Percentiles rank a stretch among this genome's conserved stretches.
Conservation (phyloP, 2,888 invertebrate species). For the Orthosia gracilis region DNA sequence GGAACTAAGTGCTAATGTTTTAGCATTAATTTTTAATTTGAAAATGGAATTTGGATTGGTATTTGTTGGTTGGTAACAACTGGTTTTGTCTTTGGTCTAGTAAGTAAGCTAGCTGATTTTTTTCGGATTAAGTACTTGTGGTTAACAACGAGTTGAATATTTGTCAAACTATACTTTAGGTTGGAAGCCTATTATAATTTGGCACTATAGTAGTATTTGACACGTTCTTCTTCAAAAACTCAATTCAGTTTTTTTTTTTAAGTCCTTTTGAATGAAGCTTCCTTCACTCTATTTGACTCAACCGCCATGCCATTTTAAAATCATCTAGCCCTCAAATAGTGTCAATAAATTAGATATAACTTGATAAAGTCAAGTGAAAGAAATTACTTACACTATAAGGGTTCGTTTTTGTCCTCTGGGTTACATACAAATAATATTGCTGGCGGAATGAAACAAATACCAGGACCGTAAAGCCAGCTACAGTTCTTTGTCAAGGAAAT, state of each 20-base stretch:
- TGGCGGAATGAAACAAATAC: background rate
- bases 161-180: too few relatives aligned
- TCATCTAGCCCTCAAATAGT: too few relatives aligned
- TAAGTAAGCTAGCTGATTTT: background rate
- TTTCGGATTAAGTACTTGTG: too few relatives aligned
- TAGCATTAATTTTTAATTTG: slow-evolving; percentile 39
- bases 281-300: background rate
- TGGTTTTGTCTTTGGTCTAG: background rate
- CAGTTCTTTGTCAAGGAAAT: background rate
- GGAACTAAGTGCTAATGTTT: slow-evolving; percentile 53
- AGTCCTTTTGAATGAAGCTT: background rate
- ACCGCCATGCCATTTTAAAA: background rate
- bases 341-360: background rate
- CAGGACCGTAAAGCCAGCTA: background rate
- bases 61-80: slow-evolving; percentile 20
- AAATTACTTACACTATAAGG: background rate
- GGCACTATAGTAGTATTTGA: too few relatives aligned
- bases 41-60: background rate
- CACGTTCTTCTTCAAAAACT: too few relatives aligned
- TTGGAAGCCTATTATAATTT: too few relatives aligned
- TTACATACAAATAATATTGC: background rate
- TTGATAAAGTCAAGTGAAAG: background rate
- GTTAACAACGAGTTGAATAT: too few relatives aligned
- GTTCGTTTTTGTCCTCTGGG: background rate
- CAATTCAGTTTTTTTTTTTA: too few relatives aligned